Conservation (phyloP, 23 tunicate genomes). For the Phallusia fumigata region DNA sequence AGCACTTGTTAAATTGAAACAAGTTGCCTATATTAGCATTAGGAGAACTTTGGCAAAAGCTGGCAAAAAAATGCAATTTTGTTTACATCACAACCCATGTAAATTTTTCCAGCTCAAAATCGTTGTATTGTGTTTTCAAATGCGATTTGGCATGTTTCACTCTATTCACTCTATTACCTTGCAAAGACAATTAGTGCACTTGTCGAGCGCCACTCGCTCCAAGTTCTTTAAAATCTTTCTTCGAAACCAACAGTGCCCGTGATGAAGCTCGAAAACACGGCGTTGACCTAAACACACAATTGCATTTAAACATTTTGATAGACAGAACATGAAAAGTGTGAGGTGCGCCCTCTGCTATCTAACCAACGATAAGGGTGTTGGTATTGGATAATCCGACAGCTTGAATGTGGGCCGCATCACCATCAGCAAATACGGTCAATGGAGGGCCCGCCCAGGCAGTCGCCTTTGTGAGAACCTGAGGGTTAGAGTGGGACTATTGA, state of each 20-base stretch:
- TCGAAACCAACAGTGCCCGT: conserved; percentile 46
- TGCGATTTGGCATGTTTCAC: too few species aligned
- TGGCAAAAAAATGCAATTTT: too few species aligned
- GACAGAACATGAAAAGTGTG: not conserved
- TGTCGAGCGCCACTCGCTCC: conserved; percentile 29
- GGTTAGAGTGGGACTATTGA: not conserved
- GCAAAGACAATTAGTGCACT: conserved; percentile 70
- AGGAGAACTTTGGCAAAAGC: too few species aligned
- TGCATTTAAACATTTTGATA: not conserved
- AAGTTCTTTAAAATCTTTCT: conserved; percentile 18
- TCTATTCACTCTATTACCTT: conserved; percentile 31
- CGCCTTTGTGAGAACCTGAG: not conserved
- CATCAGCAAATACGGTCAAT: not conserved
- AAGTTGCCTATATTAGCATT: too few species aligned
- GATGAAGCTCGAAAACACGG: conserved; percentile 1
- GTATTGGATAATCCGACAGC: not conserved
- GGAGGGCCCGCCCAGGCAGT: not conserved
- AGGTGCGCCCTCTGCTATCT: not conserved
- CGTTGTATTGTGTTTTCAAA: too few species aligned
- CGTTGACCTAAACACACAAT: conserved; percentile 5
- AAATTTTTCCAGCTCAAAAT: too few species aligned
- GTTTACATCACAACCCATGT: too few species aligned
- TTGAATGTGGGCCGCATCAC: not conserved
- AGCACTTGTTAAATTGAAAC: too few species aligned
- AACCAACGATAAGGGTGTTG: not conserved